phyloP scores from a whole-genome alignment of 2,113 vertebrate species.

The Marcusenius ussheri region DNA sequence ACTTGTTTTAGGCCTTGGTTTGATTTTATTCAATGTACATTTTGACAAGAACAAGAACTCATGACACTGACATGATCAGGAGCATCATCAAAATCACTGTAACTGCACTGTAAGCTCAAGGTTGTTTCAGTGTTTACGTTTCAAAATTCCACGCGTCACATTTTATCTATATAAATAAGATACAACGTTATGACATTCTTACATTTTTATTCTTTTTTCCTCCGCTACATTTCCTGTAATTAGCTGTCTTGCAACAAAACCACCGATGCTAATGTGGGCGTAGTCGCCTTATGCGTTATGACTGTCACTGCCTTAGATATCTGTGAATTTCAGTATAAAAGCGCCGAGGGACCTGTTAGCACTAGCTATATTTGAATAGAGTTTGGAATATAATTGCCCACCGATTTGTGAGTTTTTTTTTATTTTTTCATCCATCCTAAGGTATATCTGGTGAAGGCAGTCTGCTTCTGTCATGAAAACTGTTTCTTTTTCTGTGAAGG shows the following conservation, averaged over 20 bases:
- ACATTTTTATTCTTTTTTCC: not conserved
- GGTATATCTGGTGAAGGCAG: not conserved
- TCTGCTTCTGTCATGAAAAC: not conserved
- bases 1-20: not conserved
- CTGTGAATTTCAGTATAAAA: not conserved
- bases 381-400: not conserved
- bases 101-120: not conserved
- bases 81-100: not conserved
- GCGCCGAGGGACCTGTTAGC: not conserved
- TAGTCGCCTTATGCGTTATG: not conserved
- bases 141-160: not conserved
- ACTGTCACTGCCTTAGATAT: not conserved
- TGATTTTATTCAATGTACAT: not conserved
- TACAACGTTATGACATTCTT: not conserved
- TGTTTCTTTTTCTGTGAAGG: not conserved
- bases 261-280: not conserved
- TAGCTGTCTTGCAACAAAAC: not conserved
- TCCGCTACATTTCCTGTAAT: not conserved
- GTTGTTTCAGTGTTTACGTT: not conserved
- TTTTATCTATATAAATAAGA: not conserved
- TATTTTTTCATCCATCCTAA: not conserved
- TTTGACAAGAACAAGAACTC: not conserved
- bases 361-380: not conserved
- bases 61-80: not conserved
- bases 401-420: not conserved